Percentiles rank a stretch among this genome's conserved stretches.
phyloP scores from a whole-genome alignment of 2,888 invertebrate genomes.

The Drosophila koepferae region DNA sequence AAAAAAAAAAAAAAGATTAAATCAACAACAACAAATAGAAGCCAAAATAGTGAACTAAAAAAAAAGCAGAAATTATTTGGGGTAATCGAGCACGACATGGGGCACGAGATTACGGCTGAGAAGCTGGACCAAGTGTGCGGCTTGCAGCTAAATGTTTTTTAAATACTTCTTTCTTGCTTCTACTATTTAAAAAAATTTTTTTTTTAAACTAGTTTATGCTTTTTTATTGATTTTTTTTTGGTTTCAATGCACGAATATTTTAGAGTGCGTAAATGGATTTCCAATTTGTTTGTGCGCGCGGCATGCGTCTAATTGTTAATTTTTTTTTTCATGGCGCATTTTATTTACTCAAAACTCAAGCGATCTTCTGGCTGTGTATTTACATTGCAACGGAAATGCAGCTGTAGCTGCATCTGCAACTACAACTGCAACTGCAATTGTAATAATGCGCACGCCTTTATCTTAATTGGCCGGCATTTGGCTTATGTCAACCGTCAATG shows the following conservation, averaged over 20 bases:
- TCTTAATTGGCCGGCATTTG: constrained; percentile 85
- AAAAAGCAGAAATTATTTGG: constrained; percentile 66
- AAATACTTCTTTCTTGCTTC: constrained; percentile 45
- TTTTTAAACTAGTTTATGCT: constrained; percentile 53
- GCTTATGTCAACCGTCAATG: constrained; percentile 84
- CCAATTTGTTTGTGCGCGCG: constrained; percentile 60
- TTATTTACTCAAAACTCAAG: constrained; percentile 74
- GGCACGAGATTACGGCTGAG: constrained; percentile 40
- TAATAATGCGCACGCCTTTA: constrained; percentile 41
- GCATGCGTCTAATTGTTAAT: constrained; percentile 72
- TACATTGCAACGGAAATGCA: constrained; percentile 71
- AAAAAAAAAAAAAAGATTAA: constrained; percentile 18
- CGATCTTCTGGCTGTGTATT: constrained; percentile 55
- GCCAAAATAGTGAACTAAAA: constrained; percentile 30
- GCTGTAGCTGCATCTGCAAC: constrained; percentile 27
- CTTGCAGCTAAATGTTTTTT: constrained; percentile 60
- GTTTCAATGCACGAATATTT: constrained; percentile 14
- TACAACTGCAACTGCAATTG: constrained; percentile 12
- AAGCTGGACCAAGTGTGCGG: constrained; percentile 15
- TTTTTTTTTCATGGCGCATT: constrained; percentile 46
- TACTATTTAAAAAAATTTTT: too few relatives aligned
- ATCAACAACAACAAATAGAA: constrained; percentile 38
- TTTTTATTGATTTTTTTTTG: constrained; percentile 65
- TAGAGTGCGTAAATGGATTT: constrained; percentile 23
- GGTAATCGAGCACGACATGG: constrained; percentile 79